Evolutionary conservation across 2,797 vertebrate genomes (phyloP).

Genomic region (Alca torda): DNA sequence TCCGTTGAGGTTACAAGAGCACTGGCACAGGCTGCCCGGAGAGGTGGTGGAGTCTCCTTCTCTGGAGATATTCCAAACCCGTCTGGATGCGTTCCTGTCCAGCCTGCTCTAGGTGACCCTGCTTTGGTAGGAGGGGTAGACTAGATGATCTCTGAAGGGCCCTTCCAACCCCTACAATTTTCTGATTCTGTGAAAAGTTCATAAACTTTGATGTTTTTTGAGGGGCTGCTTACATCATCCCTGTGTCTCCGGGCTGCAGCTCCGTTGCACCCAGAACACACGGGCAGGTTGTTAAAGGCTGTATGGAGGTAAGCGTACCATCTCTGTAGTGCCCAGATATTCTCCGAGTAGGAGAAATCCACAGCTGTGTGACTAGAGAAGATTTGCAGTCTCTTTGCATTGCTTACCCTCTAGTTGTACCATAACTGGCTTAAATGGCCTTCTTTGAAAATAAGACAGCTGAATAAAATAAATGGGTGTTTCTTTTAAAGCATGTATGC

Average conservation of each 20-base stretch:
- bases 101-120: not conserved
- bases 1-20: not conserved
- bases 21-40: not conserved
- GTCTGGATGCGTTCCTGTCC: not conserved
- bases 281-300: not conserved
- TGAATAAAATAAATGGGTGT: not conserved
- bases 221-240: not conserved
- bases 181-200: not conserved
- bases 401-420: not conserved
- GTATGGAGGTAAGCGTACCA: not conserved
- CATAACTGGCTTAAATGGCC: not conserved
- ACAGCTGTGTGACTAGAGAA: not conserved
- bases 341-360: not conserved
- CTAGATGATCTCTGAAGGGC: not conserved
- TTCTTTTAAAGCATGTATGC: not conserved
- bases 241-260: accelerated
- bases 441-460: not conserved
- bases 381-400: not conserved
- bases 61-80: not conserved
- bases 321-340: not conserved
- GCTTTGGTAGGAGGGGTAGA: not conserved
- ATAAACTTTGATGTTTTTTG: not conserved
- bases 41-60: not conserved
- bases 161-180: not conserved
- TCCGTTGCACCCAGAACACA: not conserved